These are phyloP conservation scores for Ammospiza maritima DNA, from an alignment of 2,797 vertebrate species.

Conservation along the genomic window DNA sequence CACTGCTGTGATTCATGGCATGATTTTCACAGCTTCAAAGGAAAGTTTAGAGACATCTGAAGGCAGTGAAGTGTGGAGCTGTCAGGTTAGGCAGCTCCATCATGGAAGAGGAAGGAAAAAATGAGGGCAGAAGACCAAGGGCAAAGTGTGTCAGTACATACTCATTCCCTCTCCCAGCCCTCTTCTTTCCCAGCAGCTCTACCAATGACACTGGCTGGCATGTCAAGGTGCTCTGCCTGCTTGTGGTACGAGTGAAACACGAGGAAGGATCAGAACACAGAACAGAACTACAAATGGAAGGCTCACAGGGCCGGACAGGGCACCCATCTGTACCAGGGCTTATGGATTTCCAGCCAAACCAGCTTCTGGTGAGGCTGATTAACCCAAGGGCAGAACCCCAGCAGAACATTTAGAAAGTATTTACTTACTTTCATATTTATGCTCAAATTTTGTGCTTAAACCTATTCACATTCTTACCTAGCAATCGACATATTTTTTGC, in stretches of 20 bases:
- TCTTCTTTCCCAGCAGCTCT: neutral
- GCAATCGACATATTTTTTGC: neutral
- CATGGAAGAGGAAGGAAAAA: neutral
- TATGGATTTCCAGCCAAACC: neutral
- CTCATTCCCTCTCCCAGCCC: rapidly evolving
- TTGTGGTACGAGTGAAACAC: neutral
- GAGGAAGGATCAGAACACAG: neutral
- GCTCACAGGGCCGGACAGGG: rapidly evolving
- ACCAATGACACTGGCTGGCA: neutral
- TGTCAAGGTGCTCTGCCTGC: neutral
- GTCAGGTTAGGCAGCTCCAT: neutral
- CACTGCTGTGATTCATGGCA: slow-evolving; percentile 8
- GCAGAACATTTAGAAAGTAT: neutral
- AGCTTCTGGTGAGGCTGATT: neutral
- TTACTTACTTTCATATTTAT: neutral
- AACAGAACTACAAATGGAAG: neutral
- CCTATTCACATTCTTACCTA: neutral
- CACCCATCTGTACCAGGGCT: neutral
- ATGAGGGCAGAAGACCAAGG: neutral
- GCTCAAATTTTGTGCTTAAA: neutral
- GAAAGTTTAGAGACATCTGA: slow-evolving; percentile 14
- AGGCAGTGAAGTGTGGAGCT: neutral
- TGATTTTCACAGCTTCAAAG: slow-evolving; percentile 36
- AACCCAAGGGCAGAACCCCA: neutral
- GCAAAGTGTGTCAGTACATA: neutral